Percentiles rank a stretch among this genome's conserved stretches.
Evolutionary conservation across 2,113 vertebrate species (phyloP).

Genomic region (Tichodroma muraria): DNA sequence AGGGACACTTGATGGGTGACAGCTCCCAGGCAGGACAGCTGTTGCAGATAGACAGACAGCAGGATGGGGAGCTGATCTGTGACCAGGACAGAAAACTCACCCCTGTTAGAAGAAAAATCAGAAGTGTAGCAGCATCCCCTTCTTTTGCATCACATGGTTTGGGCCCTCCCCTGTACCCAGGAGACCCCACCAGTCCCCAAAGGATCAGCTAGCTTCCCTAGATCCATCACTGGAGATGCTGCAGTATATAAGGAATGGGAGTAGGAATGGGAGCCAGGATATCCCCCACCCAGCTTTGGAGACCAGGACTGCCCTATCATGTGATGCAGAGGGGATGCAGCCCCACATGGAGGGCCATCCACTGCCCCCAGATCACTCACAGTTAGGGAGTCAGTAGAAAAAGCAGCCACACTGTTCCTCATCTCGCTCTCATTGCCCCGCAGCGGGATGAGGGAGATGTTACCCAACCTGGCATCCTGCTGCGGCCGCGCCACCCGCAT

Average conservation of each 20-base stretch:
- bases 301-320: not conserved
- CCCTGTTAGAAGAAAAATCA: not conserved
- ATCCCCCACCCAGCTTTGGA: not conserved
- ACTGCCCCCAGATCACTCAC: constrained; percentile 72
- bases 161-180: not conserved
- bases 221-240: not conserved
- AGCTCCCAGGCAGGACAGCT: not conserved
- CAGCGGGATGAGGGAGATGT: constrained; percentile 88
- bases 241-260: not conserved
- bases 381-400: constrained; percentile 80
- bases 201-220: not conserved
- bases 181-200: not conserved
- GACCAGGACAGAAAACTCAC: not conserved
- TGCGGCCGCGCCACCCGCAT: constrained; percentile 55
- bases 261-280: not conserved
- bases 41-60: not conserved
- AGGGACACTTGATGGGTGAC: not conserved
- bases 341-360: not conserved
- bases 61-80: not conserved
- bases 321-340: not conserved
- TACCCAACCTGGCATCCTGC: constrained; percentile 82
- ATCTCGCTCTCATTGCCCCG: constrained; percentile 93
- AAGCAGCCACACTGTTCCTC: constrained; percentile 91
- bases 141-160: not conserved
- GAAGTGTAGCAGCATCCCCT: not conserved